phyloP scores from a whole-genome alignment of 2,113 vertebrate genomes.

The Noturus placidus region DNA sequence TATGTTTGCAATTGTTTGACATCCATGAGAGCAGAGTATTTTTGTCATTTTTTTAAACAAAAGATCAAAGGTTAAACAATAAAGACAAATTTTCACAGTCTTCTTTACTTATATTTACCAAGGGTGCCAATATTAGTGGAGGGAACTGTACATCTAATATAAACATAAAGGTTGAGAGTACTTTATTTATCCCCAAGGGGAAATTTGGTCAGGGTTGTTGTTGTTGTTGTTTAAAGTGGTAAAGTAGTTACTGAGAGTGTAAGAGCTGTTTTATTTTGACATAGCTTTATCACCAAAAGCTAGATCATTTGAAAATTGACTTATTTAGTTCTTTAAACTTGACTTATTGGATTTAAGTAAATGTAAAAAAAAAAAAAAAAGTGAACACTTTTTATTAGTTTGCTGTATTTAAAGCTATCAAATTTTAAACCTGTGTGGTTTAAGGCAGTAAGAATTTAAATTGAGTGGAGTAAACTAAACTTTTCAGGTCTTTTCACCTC shows the following conservation, averaged over 20 bases:
- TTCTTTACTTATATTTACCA: no score
- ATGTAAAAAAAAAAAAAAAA: not conserved
- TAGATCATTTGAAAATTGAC: not conserved
- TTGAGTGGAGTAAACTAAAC: not conserved
- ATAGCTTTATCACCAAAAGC: not conserved
- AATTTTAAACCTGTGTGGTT: not conserved
- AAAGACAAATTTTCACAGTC: no score
- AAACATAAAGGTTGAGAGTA: no score
- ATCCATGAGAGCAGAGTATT: no score
- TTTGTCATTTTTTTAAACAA: no score
- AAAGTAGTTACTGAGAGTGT: not conserved
- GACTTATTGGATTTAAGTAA: not conserved
- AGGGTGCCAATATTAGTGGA: no score
- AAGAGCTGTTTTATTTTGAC: not conserved
- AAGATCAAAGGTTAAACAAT: no score
- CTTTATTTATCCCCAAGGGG: no score
- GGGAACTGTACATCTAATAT: no score
- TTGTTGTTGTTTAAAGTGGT: no score
- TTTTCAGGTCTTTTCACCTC: not conserved
- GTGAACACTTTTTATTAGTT: not conserved
- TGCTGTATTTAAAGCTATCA: not conserved
- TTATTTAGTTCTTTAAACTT: not conserved
- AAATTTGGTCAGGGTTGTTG: no score
- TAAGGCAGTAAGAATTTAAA: not conserved
- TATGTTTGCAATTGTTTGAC: no score